Evolutionary conservation across 2,797 vertebrate species (phyloP).

Genomic region (Gobio occitaniae): DNA sequence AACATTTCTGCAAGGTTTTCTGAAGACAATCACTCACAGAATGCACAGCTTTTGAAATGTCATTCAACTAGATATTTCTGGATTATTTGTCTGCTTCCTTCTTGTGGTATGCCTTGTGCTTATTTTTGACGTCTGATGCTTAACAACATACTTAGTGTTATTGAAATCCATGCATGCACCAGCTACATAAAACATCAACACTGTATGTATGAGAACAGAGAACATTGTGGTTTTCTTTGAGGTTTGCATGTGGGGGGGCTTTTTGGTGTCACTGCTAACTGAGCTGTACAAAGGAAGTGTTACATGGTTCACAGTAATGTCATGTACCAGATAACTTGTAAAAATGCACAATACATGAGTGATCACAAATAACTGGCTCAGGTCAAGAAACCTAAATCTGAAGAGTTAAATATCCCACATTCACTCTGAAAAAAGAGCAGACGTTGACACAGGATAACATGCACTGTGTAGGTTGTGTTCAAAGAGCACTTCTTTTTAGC

Average conservation of each 20-base stretch:
- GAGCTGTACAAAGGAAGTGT: background rate
- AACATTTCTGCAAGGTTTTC: background rate
- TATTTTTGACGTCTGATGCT: background rate
- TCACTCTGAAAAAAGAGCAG: background rate
- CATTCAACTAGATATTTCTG: constrained; percentile 13
- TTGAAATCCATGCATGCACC: background rate
- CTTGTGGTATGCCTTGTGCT: constrained; percentile 14
- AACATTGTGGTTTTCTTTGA: constrained; percentile 5
- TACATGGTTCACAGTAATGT: background rate
- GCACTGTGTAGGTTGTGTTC: no score
- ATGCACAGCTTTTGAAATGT: background rate
- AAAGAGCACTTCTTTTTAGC: background rate
- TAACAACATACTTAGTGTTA: background rate
- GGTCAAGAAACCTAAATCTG: background rate
- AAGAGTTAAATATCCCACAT: background rate
- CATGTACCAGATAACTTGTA: background rate
- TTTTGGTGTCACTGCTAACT: background rate
- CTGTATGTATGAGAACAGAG: background rate
- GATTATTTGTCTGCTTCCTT: background rate
- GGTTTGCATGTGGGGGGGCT: background rate
- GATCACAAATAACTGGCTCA: background rate
- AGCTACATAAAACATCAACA: background rate
- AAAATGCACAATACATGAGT: background rate
- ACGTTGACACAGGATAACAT: background rate
- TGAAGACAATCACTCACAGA: background rate